These are phyloP conservation scores for Periophthalmus modestus DNA, from an alignment of 2,113 vertebrate species.

Conservation along the genomic window DNA sequence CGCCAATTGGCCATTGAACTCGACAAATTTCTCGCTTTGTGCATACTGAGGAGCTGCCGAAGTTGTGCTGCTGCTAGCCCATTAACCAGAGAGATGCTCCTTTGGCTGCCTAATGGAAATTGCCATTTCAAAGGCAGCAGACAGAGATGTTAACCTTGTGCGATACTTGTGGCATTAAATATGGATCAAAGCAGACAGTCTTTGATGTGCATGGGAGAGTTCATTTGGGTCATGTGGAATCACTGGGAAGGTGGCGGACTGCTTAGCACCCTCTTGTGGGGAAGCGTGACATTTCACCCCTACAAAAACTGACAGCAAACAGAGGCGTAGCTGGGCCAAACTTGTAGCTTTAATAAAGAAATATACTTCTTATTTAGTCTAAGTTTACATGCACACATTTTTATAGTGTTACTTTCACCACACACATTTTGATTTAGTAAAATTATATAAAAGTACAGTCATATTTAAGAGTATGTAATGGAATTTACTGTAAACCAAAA, in stretches of 20 bases:
- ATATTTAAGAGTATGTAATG: too few species aligned
- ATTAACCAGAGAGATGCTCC: conserved; percentile 62
- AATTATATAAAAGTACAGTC: not conserved
- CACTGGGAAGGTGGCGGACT: conserved; percentile 18
- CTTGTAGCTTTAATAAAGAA: not conserved
- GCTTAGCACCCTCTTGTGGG: conserved; percentile 65
- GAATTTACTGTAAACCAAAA: too few species aligned
- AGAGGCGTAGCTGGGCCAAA: not conserved
- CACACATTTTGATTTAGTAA: not conserved
- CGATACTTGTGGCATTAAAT: conserved; percentile 74
- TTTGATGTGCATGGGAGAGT: conserved; percentile 75
- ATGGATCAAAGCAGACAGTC: conserved; percentile 73
- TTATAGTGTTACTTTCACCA: not conserved
- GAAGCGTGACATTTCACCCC: not conserved
- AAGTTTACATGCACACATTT: not conserved
- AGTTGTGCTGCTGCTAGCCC: conserved; percentile 40
- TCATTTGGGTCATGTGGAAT: conserved; percentile 64
- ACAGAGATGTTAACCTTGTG: conserved; percentile 77
- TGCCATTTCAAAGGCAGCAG: conserved; percentile 71
- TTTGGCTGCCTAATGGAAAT: conserved; percentile 65
- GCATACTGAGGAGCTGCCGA: conserved; percentile 21
- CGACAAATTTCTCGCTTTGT: conserved; percentile 43
- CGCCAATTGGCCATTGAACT: conserved; percentile 47
- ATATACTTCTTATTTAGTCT: not conserved
- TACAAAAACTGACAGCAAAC: not conserved